Evolutionary conservation across 2,888 invertebrate species (phyloP).

Genomic region (Fragum whitleyi): DNA sequence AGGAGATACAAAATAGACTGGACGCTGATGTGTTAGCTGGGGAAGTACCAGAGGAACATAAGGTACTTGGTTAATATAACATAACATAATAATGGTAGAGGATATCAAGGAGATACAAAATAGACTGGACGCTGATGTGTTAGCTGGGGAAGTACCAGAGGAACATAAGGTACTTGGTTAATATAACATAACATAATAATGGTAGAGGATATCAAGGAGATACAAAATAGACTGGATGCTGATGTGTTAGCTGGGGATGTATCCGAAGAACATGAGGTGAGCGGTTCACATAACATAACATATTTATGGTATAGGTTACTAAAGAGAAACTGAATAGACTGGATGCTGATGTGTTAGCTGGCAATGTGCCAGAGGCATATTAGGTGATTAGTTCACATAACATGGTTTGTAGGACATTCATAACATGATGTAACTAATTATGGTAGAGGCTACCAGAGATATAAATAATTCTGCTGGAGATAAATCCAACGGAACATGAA

Average conservation of each 20-base stretch:
- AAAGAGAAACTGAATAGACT: constrained; percentile 87
- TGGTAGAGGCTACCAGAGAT: no score
- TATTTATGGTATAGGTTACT: constrained; percentile 84
- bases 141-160: constrained; percentile 92
- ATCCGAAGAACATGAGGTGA: constrained; percentile 89
- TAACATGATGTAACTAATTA: no score
- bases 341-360: constrained; percentile 91
- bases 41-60: constrained; percentile 91
- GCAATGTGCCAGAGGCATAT: constrained; percentile 91
- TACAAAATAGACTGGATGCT: constrained; percentile 88
- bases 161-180: constrained; percentile 86
- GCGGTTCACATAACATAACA: constrained; percentile 39
- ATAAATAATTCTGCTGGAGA: no score
- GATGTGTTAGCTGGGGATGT: constrained; percentile 92
- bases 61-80: constrained; percentile 79
- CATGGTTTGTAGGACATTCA: no score
- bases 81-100: constrained; percentile 73
- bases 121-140: constrained; percentile 91
- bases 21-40: constrained; percentile 92
- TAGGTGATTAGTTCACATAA: no score
- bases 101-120: constrained; percentile 83
- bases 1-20: constrained; percentile 87
- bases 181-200: constrained; percentile 59
- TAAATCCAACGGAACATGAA: no score
- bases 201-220: constrained; percentile 77